Evolutionary conservation across 2,888 invertebrate species (phyloP).

Genomic region (Pristionchus japonicus): DNA sequence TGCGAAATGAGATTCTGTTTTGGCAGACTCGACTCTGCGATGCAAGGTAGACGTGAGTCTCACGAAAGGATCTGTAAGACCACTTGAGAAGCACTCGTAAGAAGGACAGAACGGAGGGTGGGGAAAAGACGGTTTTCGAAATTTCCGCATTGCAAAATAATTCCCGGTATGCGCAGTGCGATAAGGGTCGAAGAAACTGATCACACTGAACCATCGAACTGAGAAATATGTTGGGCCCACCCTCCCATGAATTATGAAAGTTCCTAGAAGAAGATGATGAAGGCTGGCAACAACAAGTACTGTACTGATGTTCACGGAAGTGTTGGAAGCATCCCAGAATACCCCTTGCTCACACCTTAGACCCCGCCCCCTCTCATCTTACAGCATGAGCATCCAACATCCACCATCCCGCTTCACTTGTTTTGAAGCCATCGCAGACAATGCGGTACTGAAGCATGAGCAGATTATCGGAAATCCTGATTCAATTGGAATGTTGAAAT

Average conservation of each 20-base stretch:
- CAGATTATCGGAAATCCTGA: background rate
- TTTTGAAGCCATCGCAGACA: background rate
- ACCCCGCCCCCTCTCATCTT: background rate
- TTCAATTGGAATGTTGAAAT: background rate
- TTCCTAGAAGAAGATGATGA: background rate
- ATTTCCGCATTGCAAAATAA: background rate
- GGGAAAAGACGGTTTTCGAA: background rate
- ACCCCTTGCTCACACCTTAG: background rate
- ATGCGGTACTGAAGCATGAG: background rate
- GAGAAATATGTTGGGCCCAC: background rate
- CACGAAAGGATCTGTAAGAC: background rate
- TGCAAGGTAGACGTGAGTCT: background rate
- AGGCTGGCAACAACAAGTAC: background rate
- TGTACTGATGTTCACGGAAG: background rate
- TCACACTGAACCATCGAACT: background rate
- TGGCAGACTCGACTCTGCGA: background rate
- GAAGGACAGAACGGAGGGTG: too few relatives aligned
- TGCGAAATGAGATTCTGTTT: background rate
- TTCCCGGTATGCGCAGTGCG: background rate
- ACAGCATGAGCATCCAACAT: background rate
- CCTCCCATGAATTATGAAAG: background rate
- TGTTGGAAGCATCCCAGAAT: background rate
- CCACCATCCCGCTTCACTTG: background rate
- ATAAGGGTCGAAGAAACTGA: background rate
- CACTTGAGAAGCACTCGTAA: background rate